Evolutionary conservation across 1,140 invertebrate genomes (phyloP).

Genomic region (Drosophila subobscura): DNA sequence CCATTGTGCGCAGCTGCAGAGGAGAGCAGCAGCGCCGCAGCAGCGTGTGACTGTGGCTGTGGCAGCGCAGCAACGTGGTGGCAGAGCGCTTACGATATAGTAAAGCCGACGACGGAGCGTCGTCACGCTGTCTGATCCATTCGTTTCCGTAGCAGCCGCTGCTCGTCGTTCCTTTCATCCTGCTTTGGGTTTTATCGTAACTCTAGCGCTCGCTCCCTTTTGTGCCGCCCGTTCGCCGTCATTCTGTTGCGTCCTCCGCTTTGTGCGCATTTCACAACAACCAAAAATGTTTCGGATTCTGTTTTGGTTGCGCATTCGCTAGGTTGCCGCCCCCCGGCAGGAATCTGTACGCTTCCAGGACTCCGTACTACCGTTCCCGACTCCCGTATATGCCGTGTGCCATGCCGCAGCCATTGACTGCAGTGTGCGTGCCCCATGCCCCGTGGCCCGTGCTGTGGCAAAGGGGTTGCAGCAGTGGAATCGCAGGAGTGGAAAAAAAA

Average conservation of each 20-base stretch:
- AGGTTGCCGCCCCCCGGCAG: conserved; percentile 1
- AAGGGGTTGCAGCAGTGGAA: no score
- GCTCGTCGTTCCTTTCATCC: conserved; percentile 9
- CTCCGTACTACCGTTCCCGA: conserved; percentile 5
- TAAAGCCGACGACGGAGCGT: conserved; percentile 18
- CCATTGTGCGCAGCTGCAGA: conserved; percentile 33
- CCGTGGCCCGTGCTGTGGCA: no score
- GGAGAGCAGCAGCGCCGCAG: no score
- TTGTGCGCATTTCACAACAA: conserved; percentile 74
- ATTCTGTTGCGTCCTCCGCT: conserved; percentile 60
- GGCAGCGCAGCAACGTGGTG: no score
- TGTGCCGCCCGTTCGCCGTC: conserved; percentile 25
- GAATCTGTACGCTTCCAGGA: no score
- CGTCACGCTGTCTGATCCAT: conserved; percentile 38
- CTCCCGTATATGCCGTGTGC: conserved; percentile 19
- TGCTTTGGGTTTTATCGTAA: conserved; percentile 57
- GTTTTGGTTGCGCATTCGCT: conserved; percentile 69
- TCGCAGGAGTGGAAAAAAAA: conserved; percentile 11
- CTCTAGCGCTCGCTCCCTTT: conserved; percentile 26
- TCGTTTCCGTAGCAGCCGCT: not conserved
- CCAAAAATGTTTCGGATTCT: conserved; percentile 71
- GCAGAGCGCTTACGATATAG: conserved; percentile 22
- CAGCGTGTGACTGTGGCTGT: no score
- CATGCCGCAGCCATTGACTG: conserved; percentile 21
- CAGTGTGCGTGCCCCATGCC: conserved; percentile 18